These are phyloP conservation scores for Strigops habroptila DNA, from an alignment of 2,113 vertebrate species.

Conservation along the genomic window DNA sequence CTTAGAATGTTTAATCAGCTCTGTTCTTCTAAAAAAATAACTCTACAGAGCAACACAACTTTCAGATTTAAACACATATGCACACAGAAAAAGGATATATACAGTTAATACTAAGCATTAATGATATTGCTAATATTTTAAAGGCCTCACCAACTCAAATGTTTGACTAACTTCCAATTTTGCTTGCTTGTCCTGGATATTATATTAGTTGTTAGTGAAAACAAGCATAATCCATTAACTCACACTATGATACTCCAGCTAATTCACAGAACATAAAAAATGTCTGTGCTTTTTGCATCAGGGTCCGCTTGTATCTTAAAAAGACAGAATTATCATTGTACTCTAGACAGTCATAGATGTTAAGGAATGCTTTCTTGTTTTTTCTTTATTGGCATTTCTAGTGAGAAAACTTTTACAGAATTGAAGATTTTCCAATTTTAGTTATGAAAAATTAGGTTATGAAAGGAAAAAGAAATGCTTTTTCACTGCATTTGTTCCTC, in stretches of 20 bases:
- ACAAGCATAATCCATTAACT: not conserved
- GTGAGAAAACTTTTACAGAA: not conserved
- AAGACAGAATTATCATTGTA: not conserved
- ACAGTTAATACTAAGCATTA: not conserved
- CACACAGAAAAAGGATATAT: not conserved
- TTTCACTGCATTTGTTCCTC: not conserved
- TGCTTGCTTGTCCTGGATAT: not conserved
- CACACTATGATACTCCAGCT: not conserved
- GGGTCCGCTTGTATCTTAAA: not conserved
- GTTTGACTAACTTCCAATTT: not conserved
- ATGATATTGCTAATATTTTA: not conserved
- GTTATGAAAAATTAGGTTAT: not conserved
- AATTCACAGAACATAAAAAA: not conserved
- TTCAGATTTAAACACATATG: not conserved
- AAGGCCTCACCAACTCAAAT: not conserved
- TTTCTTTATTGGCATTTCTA: not conserved
- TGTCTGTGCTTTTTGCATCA: not conserved
- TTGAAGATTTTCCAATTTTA: not conserved
- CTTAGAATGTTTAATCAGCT: not conserved
- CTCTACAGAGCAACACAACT: not conserved
- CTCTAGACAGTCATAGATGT: not conserved
- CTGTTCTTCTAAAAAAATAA: not conserved
- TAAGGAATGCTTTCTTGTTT: not conserved
- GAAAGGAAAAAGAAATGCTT: not conserved
- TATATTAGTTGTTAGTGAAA: not conserved